Evolutionary conservation across 1,140 invertebrate species (phyloP).

Genomic region (Portunus trituberculatus): DNA sequence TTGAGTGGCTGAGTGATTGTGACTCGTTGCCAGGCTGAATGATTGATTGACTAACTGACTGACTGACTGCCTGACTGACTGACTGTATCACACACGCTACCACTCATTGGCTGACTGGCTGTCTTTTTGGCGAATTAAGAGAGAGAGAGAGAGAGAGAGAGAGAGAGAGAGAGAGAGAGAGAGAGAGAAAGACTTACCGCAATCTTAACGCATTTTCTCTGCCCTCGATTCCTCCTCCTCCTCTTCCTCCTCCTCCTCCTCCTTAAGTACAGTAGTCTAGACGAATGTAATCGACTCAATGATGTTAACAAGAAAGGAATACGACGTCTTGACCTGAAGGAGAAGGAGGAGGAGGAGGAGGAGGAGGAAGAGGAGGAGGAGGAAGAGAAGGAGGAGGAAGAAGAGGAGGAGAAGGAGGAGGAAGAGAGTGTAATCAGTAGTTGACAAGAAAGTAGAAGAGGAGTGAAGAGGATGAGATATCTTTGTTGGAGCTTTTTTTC

Average conservation of each 20-base stretch:
- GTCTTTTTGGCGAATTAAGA: neutral
- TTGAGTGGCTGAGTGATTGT: no score
- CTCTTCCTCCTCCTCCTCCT: slow-evolving; percentile 8
- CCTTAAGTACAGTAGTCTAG: neutral
- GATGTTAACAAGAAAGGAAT: neutral
- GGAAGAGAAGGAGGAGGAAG: neutral
- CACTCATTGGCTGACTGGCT: no score
- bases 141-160: no score
- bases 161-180: neutral
- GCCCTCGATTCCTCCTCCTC: neutral
- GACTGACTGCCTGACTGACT: no score
- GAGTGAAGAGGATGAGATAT: neutral
- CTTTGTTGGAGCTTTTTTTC: neutral
- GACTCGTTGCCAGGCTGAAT: no score
- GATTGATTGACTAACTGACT: no score
- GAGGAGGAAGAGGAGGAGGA: neutral
- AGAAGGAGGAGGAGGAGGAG: neutral
- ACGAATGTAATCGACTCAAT: neutral
- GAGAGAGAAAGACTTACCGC: neutral
- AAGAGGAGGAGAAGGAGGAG: neutral
- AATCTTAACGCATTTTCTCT: neutral
- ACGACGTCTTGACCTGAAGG: neutral
- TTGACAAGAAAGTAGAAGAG: no score
- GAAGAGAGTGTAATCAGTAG: no score
- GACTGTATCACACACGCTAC: no score